Evolutionary conservation across 1,140 invertebrate genomes (phyloP), one percentile per base, ranked within the genome.

Genomic region (Orchestia grillus): DNA sequence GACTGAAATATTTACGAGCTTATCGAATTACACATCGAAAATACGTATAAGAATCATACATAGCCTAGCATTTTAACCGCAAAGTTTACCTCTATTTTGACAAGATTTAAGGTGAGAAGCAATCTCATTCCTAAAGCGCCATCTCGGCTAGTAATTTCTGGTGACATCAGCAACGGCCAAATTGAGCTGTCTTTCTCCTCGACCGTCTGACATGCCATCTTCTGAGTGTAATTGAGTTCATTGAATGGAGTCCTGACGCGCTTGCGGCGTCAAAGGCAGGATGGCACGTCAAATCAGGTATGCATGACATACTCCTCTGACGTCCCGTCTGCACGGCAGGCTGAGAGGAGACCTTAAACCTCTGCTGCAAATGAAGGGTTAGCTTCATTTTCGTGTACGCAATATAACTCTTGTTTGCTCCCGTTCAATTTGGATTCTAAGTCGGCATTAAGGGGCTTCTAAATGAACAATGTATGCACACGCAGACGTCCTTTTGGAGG

Each of bases 181-280:
- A 28, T 77, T 15, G 62, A 15, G 62, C 62, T 23, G 62, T 36
- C 62, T 77, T 28, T 77, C 62, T 77, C 62, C 62, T 77, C 62
- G 11, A 23, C 62, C 3, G 28, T 23, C 62, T 77, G 62, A 77
- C 62, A 77, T 77, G 62, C 62, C 62, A 77, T 77, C 62, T 23
- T 77, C 62, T 77, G 62, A 77, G 62, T 77, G 28, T 77, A 77
- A 77, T 77, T 77, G 62, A 77, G 62, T 77, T 77, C 62, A 77
- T 77, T 77, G 62, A 77, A 77, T 77, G 62, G 62, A 77, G 62
- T 15, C 62, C 28, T 36, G 62, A 77, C 62, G 62, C 36, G 62
- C 62, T 77, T 36, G 62, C 36, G 62, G 62, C 62, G 28, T 53
- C 15, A 77, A 28, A 77, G 15, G 62, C 62, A 77, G 62, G 62